Evolutionary conservation across 2,888 invertebrate genomes (phyloP).

Genomic region (Dolomedes plantarius): DNA sequence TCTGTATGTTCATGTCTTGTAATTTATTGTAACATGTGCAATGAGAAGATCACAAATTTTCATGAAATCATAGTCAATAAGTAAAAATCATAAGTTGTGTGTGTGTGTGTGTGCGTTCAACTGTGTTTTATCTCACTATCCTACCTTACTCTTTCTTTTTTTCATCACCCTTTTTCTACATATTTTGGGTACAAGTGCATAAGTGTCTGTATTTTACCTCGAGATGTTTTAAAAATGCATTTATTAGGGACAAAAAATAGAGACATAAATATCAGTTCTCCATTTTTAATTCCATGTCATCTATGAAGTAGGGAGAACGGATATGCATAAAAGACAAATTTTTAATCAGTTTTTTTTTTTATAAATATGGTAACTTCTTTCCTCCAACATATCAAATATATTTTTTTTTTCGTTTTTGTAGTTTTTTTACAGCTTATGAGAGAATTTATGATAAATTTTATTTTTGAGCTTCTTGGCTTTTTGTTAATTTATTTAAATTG

Average conservation of each 20-base stretch:
- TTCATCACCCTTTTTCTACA: slow-evolving; percentile 11
- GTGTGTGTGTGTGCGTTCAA: not conserved
- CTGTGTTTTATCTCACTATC: not conserved
- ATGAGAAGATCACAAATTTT: slow-evolving; percentile 20
- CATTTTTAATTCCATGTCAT: no score
- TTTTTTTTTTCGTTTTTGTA: no score
- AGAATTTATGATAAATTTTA: no score
- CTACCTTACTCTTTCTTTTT: not conserved
- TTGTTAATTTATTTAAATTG: no score
- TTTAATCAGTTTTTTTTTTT: no score
- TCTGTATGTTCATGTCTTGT: slow-evolving; percentile 32
- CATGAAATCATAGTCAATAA: no score
- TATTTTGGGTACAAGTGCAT: not conserved
- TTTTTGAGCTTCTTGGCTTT: no score
- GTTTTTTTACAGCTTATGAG: no score
- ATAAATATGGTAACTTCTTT: no score
- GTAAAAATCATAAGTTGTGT: slow-evolving; percentile 19
- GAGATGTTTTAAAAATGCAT: not conserved
- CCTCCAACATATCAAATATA: not conserved
- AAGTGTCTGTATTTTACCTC: not conserved
- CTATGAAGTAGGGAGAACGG: no score
- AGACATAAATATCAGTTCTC: no score
- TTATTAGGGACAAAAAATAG: not conserved
- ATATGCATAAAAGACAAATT: no score
- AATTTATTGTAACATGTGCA: slow-evolving; percentile 28